A percentile compares a stretch with the other conserved stretches of the same genome.
Evolutionary conservation across 2,888 invertebrate genomes (phyloP).

Genomic region (Rugalucina vietnamica): DNA sequence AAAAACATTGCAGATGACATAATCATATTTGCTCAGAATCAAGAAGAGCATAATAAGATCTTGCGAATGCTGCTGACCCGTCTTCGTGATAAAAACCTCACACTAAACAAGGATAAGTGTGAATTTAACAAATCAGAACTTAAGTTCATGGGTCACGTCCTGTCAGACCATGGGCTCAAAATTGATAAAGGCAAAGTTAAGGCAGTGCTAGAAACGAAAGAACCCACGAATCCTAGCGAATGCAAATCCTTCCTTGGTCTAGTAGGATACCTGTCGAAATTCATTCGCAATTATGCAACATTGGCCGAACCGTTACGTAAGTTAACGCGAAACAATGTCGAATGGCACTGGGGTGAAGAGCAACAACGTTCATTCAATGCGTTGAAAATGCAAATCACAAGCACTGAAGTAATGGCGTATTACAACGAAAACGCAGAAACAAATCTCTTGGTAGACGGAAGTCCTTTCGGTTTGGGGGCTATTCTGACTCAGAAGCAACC

Average conservation of each 20-base stretch:
- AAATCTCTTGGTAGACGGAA: slow-evolving; percentile 7
- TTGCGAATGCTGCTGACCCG: background rate
- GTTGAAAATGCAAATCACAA: background rate
- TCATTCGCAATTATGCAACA: background rate
- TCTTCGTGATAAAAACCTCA: background rate
- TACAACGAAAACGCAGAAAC: slow-evolving; percentile 4
- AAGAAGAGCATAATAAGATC: background rate
- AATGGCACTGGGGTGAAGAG: background rate
- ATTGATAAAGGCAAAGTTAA: background rate
- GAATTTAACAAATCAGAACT: background rate
- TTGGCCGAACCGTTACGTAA: background rate
- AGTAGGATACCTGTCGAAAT: background rate
- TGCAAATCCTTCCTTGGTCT: background rate
- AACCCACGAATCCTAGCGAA: background rate
- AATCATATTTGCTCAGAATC: background rate
- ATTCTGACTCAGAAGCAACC: slow-evolving; percentile 9
- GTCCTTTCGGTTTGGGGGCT: background rate
- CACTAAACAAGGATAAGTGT: background rate
- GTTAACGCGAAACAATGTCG: slow-evolving; percentile 6
- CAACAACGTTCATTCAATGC: background rate
- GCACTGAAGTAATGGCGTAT: slow-evolving; percentile 8
- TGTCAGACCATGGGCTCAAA: background rate
- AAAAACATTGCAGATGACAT: background rate
- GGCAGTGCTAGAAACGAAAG: background rate
- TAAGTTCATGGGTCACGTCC: background rate